Percentiles rank a stretch among this genome's conserved stretches.
These are phyloP conservation scores for Nylanderia fulva DNA, from an alignment of 1,140 invertebrate species.

Conservation along the genomic window DNA sequence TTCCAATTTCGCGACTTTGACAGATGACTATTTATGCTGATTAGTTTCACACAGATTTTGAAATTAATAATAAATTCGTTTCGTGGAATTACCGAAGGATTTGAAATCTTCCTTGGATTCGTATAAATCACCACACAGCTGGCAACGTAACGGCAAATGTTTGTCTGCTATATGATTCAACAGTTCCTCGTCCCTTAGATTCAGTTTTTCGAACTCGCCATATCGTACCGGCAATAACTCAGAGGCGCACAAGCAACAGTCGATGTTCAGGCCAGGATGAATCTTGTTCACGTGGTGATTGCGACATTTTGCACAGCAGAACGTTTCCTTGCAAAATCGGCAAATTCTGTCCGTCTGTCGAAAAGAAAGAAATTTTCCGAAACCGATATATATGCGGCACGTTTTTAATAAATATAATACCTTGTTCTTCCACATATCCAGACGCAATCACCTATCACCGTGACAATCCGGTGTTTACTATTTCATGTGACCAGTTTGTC, in stretches of 20 bases:
- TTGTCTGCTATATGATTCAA: conserved; percentile 67
- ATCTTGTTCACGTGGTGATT: conserved; percentile 66
- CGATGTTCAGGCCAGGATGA: conserved; percentile 60
- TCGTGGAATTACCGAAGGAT: conserved; percentile 53
- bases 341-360: conserved; percentile 62
- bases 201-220: not conserved
- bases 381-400: conserved; percentile 6
- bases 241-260: conserved; percentile 70
- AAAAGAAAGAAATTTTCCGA: conserved; percentile 32
- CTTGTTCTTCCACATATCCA: conserved; percentile 18
- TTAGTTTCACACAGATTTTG: not conserved
- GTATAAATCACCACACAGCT: conserved; percentile 68
- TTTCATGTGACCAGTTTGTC: not conserved
- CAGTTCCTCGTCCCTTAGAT: conserved; percentile 62
- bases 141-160: conserved; percentile 74
- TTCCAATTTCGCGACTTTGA: not conserved
- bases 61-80: not conserved
- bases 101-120: conserved; percentile 65
- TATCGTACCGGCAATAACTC: conserved; percentile 59
- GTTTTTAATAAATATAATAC: conserved; percentile 56
- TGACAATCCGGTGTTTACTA: conserved; percentile 60
- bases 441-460: conserved; percentile 38
- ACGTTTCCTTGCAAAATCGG: conserved; percentile 71
- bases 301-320: conserved; percentile 75
- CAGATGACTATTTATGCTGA: not conserved